Conservation (phyloP, 2,113 vertebrate genomes). For the Ictalurus furcatus region DNA sequence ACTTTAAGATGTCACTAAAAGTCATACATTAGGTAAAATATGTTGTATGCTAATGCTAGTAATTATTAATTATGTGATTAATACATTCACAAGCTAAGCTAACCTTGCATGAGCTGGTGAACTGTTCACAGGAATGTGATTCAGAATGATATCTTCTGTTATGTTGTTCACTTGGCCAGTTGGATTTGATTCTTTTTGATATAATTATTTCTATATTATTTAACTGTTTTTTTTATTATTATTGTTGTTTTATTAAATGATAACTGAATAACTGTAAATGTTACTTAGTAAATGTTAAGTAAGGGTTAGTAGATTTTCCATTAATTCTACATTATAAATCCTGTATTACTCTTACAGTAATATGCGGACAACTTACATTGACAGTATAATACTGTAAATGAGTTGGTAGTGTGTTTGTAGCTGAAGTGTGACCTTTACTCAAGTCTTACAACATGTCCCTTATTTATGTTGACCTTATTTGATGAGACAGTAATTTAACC, state of each 20-base stretch:
- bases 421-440: background rate
- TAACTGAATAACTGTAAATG: background rate
- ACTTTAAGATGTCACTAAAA: background rate
- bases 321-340: background rate
- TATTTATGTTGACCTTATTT: background rate
- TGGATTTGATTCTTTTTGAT: background rate
- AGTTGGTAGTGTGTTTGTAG: background rate
- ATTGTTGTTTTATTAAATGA: background rate
- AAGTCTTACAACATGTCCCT: constrained; percentile 1
- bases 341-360: background rate
- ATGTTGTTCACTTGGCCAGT: background rate
- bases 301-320: background rate
- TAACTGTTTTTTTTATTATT: background rate
- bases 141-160: background rate
- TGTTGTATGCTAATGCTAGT: background rate
- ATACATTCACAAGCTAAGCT: background rate
- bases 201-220: background rate
- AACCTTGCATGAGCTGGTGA: background rate
- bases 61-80: background rate
- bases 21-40: background rate
- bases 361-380: background rate
- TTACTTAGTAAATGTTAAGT: background rate
- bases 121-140: background rate
- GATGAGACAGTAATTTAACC: background rate
- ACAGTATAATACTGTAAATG: background rate